Evolutionary conservation across 2,113 vertebrate species (phyloP), one percentile per base, ranked within the genome.

Genomic region (Uropsilus gracilis): DNA sequence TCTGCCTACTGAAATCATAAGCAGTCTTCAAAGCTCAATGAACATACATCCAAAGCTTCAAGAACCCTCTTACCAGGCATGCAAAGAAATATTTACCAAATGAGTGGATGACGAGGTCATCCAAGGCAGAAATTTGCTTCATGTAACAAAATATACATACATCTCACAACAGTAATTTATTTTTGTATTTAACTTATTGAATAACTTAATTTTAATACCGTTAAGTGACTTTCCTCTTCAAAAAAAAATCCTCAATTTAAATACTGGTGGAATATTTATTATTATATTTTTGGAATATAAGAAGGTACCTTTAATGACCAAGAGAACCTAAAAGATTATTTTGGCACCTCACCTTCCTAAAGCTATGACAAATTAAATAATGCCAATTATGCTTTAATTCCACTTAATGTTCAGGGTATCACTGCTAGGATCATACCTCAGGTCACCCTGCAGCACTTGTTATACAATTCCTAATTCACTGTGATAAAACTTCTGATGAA

Each of bases 41-140:
- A 50, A 72, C 2, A 50, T 81, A 55, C 18, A 81, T 24, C 63
- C 30, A 18, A 28, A 76, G 26, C 44, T 76, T 44, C 20, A 86
- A 86, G 8, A 16, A 26, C 3, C 69, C 24, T 86, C 55, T 28
- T 14, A 86, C 1, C 12, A 82, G 30, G 11, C 59, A 75, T 63
- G 46, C 87, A 69, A 69, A 72, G 78, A 73, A 89, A 32, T 24
- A 92, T 92, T 80, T 80, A 28, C 71, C 84, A 83, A 96, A 55
- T 8, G 11, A 78, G 92, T 30, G 22, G 37, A 50, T 50, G 37
- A 76, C 2, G 8, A 89, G 94, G 87, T 83, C 30, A 82, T 71
- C 28, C 16, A 90, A 87, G 69, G 63, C 37, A 83, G 12, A 84
- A 42, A 77, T 77, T 20, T 37, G 37, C 18, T 89, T 85, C 53